These are phyloP conservation scores for Spheniscus mendiculus DNA, from an alignment of 2,113 vertebrate genomes.

Conservation along the genomic window DNA sequence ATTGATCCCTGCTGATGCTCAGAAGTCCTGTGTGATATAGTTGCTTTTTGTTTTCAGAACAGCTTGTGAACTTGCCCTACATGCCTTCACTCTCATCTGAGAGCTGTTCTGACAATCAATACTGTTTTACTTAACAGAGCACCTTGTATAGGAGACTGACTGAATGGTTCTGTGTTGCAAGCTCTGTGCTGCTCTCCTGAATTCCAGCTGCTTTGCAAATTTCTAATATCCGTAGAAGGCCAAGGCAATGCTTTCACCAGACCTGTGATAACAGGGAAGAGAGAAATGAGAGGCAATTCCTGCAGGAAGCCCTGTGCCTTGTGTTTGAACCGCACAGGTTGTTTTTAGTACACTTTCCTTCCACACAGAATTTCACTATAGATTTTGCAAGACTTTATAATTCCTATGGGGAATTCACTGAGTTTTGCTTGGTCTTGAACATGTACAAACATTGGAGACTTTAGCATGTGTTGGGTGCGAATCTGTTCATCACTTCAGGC, in stretches of 20 bases:
- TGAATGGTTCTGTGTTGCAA: neutral
- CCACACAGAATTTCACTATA: neutral
- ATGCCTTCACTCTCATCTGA: neutral
- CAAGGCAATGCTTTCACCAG: neutral
- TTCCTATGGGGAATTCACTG: accelerated
- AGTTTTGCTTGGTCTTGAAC: neutral
- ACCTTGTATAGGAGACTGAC: neutral
- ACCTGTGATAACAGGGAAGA: neutral
- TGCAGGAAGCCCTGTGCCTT: neutral
- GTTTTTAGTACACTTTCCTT: neutral
- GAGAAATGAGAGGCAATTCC: neutral
- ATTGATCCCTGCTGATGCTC: neutral
- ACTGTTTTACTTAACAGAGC: neutral
- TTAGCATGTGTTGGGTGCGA: neutral
- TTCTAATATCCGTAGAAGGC: neutral
- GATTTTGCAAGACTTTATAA: neutral
- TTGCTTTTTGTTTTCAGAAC: neutral
- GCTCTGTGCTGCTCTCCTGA: neutral
- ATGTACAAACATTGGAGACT: neutral
- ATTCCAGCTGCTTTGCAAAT: neutral
- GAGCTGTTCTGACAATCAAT: neutral
- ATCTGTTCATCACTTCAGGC: neutral
- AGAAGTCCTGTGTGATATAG: neutral
- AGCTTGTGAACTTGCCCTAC: neutral
- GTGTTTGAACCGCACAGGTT: neutral